Conservation (phyloP, 2,113 vertebrate genomes). For the Pedetes capensis region DNA sequence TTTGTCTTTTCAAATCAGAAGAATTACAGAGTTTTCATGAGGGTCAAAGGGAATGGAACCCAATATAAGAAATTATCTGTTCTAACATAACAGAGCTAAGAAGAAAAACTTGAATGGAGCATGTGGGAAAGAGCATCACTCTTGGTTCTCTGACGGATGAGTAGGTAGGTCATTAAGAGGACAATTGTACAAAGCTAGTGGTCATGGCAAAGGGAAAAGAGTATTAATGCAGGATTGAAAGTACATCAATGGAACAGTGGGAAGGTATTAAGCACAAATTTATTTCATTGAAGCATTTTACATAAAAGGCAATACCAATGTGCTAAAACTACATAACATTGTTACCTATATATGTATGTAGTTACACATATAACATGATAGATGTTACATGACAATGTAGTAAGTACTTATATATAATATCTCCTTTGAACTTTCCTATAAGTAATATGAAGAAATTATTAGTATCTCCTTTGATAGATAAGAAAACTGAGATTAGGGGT, state of each 20-base stretch:
- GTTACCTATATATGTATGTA: no score
- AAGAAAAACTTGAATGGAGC: neutral
- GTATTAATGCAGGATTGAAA: neutral
- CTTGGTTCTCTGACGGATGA: fast-evolving
- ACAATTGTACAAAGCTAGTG: neutral
- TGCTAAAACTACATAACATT: neutral
- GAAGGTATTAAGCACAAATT: neutral
- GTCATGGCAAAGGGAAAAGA: neutral
- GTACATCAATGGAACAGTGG: fast-evolving
- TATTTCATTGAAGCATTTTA: neutral
- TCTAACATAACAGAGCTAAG: neutral
- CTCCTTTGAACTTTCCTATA: neutral
- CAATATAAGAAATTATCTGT: neutral
- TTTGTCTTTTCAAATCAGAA: neutral
- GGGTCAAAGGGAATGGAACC: neutral
- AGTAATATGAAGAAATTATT: neutral
- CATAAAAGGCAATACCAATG: neutral
- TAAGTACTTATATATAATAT: neutral
- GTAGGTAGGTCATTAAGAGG: neutral
- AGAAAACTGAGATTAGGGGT: neutral
- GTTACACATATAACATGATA: no score
- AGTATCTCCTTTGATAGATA: no score
- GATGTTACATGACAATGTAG: neutral
- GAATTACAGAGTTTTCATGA: neutral
- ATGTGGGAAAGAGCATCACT: neutral